These are phyloP conservation scores for Belgica antarctica DNA, from an alignment of 2,888 invertebrate species.

Conservation along the genomic window DNA sequence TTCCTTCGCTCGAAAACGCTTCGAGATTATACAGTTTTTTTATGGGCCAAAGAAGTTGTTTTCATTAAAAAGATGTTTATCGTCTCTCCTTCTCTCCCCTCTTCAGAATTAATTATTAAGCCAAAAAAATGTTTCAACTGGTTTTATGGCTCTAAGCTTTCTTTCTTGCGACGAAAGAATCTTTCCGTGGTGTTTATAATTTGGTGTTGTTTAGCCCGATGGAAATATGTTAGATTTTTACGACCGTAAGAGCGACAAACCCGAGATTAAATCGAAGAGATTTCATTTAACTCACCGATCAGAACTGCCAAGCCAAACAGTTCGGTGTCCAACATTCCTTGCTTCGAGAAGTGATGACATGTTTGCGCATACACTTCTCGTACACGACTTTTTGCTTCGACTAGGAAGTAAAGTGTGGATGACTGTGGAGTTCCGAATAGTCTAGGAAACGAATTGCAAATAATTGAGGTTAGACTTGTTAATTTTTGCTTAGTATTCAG, in stretches of 20 bases:
- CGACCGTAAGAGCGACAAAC: conserved; percentile 40
- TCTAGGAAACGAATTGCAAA: conserved; percentile 46
- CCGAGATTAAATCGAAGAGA: not conserved
- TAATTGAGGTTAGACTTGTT: conserved; percentile 3
- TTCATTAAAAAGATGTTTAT: conserved; percentile 40
- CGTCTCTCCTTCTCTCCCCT: not conserved
- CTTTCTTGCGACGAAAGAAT: not conserved
- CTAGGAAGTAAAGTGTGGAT: conserved; percentile 56
- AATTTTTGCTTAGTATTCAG: not conserved
- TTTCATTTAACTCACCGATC: conserved; percentile 64
- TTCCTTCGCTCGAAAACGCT: not conserved
- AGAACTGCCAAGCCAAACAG: conserved; percentile 78
- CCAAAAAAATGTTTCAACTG: conserved; percentile 35
- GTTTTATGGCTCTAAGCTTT: conserved; percentile 39
- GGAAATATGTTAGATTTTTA: conserved; percentile 29
- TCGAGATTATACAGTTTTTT: conserved; percentile 13
- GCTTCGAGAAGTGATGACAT: conserved; percentile 73
- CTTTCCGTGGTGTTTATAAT: conserved; percentile 34
- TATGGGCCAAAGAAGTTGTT: conserved; percentile 23
- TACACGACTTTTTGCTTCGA: conserved; percentile 76
- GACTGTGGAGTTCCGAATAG: conserved; percentile 55
- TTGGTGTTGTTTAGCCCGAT: not conserved
- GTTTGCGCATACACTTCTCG: conserved; percentile 79
- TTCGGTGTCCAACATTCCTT: conserved; percentile 78
- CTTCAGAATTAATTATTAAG: conserved; percentile 36